These are phyloP conservation scores for Hirundichthys speculiger DNA, from an alignment of 2,113 vertebrate genomes.

Conservation along the genomic window DNA sequence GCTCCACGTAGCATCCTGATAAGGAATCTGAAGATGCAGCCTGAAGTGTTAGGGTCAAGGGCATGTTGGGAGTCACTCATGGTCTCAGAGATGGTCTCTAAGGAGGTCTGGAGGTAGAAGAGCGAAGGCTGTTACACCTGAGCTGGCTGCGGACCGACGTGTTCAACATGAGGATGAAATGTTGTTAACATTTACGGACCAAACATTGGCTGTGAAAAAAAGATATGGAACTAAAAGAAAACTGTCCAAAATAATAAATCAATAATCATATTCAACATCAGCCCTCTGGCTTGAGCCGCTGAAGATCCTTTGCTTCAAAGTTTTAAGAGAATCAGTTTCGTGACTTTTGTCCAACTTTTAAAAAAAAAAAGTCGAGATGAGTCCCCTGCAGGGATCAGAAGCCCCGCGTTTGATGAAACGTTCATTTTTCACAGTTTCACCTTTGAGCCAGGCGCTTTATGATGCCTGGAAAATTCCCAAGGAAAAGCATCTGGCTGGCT, in stretches of 20 bases:
- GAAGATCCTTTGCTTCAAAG: background rate
- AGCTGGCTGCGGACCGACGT: too few species aligned
- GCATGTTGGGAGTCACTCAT: too few species aligned
- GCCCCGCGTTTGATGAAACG: constrained; percentile 55
- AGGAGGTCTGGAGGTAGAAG: too few species aligned
- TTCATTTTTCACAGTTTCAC: constrained; percentile 55
- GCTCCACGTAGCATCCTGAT: too few species aligned
- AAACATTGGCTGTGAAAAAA: too few species aligned
- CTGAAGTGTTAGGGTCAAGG: too few species aligned
- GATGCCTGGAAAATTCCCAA: constrained; percentile 38
- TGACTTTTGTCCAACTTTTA: constrained; percentile 39
- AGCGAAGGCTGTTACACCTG: too few species aligned
- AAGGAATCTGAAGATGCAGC: too few species aligned
- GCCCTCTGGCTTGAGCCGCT: background rate
- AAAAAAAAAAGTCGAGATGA: background rate
- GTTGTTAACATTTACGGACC: too few species aligned
- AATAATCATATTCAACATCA: too few species aligned
- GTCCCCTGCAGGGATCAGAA: constrained; percentile 36
- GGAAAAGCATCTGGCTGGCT: constrained; percentile 13
- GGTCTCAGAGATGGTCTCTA: too few species aligned
- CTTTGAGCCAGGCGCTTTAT: constrained; percentile 49
- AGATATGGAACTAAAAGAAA: background rate
- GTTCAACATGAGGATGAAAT: too few species aligned
- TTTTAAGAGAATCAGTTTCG: constrained; percentile 1
- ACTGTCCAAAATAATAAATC: background rate